phyloP scores from a whole-genome alignment of 2,888 invertebrate genomes.

The Andrena camellia region DNA sequence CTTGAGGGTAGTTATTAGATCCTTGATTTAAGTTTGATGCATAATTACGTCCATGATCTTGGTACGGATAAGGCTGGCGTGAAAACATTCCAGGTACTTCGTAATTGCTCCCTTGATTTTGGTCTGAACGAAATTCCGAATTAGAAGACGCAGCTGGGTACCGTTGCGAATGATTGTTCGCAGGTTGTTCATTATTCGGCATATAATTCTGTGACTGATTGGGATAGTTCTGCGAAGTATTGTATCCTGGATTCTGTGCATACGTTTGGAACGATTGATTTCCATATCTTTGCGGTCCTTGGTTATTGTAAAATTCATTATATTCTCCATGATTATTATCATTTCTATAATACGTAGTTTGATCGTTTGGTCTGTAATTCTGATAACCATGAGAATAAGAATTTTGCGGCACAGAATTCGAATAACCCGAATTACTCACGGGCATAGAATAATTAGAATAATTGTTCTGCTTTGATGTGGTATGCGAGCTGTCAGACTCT shows the following conservation, averaged over 20 bases:
- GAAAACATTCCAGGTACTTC: constrained; percentile 78
- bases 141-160: constrained; percentile 68
- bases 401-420: constrained; percentile 71
- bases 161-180: constrained; percentile 69
- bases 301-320: constrained; percentile 80
- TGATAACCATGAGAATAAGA: constrained; percentile 77
- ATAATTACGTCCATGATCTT: constrained; percentile 79
- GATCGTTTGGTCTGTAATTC: constrained; percentile 79
- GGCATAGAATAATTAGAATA: constrained; percentile 75
- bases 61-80: constrained; percentile 78
- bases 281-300: constrained; percentile 78
- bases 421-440: constrained; percentile 74
- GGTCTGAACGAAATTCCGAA: constrained; percentile 77
- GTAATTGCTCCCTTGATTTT: constrained; percentile 75
- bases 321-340: constrained; percentile 72
- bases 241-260: constrained; percentile 76
- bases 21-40: constrained; percentile 75
- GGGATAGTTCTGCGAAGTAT: constrained; percentile 71
- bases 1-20: constrained; percentile 77
- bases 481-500: constrained; percentile 53
- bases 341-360: constrained; percentile 79
- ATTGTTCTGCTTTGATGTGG: constrained; percentile 70
- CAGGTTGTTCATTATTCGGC: constrained; percentile 69
- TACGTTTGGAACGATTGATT: constrained; percentile 79
- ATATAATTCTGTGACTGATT: constrained; percentile 75